These are phyloP conservation scores for Triplophysa tibetana DNA, from an alignment of 2,113 vertebrate species.

Conservation along the genomic window DNA sequence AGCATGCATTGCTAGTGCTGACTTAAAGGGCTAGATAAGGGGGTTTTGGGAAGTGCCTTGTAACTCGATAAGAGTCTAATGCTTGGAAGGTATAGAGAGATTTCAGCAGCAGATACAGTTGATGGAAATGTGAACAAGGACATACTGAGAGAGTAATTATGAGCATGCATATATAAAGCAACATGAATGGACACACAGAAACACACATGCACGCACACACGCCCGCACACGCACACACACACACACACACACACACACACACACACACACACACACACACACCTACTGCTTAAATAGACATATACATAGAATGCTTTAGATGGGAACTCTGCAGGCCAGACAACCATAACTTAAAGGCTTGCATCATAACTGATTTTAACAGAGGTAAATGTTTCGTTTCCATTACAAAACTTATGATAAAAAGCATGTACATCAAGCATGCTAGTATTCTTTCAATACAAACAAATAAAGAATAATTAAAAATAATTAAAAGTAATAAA, in stretches of 20 bases:
- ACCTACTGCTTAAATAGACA: neutral
- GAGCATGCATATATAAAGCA: slow-evolving; percentile 2
- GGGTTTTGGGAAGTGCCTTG: slow-evolving; percentile 39
- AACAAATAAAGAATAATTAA: no score
- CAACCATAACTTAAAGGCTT: no score
- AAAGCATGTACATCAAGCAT: no score
- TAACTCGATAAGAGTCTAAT: slow-evolving; percentile 54
- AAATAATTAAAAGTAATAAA: no score
- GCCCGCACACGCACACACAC: neutral
- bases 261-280: neutral
- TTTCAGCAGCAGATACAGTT: slow-evolving; percentile 40
- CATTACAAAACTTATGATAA: no score
- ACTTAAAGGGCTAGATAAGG: slow-evolving; percentile 46
- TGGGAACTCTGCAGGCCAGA: no score
- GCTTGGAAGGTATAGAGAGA: slow-evolving; percentile 47
- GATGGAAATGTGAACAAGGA: slow-evolving; percentile 43
- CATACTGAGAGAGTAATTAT: slow-evolving; percentile 22
- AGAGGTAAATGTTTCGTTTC: no score
- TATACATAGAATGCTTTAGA: no score
- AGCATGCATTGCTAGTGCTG: slow-evolving; percentile 44
- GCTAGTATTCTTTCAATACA: no score
- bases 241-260: neutral
- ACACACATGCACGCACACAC: neutral
- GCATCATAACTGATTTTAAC: no score
- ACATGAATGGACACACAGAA: neutral